phyloP scores from a whole-genome alignment of 2,888 invertebrate genomes.

The Cerastis rubricosa region DNA sequence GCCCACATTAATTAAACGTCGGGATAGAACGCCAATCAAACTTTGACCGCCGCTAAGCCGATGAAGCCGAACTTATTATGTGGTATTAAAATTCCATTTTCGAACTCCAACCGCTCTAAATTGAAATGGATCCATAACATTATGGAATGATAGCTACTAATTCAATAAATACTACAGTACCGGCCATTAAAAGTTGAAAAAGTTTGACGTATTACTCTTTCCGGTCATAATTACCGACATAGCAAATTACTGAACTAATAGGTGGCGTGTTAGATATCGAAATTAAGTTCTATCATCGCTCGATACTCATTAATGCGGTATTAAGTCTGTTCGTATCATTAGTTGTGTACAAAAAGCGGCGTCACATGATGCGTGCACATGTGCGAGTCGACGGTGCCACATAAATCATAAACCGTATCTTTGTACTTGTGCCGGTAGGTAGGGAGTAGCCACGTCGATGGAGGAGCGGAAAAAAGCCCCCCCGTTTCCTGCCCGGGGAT shows the following conservation, averaged over 20 bases:
- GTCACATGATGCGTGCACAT: slow-evolving; percentile 87
- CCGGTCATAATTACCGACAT: slow-evolving; percentile 67
- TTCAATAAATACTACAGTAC: slow-evolving; percentile 73
- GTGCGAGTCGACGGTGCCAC: slow-evolving; percentile 82
- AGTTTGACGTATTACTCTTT: slow-evolving; percentile 63
- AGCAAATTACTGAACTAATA: slow-evolving; percentile 73
- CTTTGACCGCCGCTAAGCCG: slow-evolving; percentile 89
- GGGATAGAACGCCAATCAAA: slow-evolving; percentile 90
- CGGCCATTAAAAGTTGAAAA: slow-evolving; percentile 59
- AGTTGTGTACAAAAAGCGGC: slow-evolving; percentile 81
- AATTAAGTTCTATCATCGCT: slow-evolving; percentile 75
- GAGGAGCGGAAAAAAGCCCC: slow-evolving; percentile 88
- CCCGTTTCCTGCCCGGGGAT: slow-evolving; percentile 89
- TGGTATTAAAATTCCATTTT: slow-evolving; percentile 89
- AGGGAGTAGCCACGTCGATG: slow-evolving; percentile 86
- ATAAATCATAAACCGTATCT: slow-evolving; percentile 89
- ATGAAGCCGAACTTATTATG: slow-evolving; percentile 89
- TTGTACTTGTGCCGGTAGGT: slow-evolving; percentile 82
- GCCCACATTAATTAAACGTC: slow-evolving; percentile 88
- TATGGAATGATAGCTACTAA: slow-evolving; percentile 76
- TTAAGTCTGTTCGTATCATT: slow-evolving; percentile 79
- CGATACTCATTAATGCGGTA: slow-evolving; percentile 79
- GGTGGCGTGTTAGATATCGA: slow-evolving; percentile 64
- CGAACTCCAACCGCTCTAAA: slow-evolving; percentile 80
- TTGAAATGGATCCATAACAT: slow-evolving; percentile 82